phyloP scores from a whole-genome alignment of 2,113 vertebrate species.

The Ptilonorhynchus violaceus region DNA sequence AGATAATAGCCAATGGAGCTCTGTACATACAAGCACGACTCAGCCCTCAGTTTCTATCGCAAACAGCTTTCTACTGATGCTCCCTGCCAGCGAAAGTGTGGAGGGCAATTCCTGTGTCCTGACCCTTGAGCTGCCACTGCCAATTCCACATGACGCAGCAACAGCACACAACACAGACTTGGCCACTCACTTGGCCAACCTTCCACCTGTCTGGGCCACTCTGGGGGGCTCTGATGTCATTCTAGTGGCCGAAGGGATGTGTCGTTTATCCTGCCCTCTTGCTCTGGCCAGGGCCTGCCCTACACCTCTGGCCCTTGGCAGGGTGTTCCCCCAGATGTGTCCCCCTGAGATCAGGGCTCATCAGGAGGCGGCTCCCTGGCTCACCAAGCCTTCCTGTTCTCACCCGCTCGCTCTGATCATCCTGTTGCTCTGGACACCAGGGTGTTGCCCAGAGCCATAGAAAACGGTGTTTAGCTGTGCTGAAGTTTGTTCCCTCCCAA shows the following conservation, averaged over 20 bases:
- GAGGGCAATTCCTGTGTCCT: neutral
- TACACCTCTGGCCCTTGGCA: neutral
- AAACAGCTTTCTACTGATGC: neutral
- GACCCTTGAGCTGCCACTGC: neutral
- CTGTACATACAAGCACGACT: neutral
- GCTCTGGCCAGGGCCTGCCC: neutral
- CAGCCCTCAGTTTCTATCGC: neutral
- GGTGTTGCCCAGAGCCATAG: neutral
- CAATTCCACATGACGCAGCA: neutral
- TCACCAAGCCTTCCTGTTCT: neutral
- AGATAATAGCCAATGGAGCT: neutral
- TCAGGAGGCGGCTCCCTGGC: neutral
- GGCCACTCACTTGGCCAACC: neutral
- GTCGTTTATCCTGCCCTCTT: neutral
- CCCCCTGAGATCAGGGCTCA: neutral
- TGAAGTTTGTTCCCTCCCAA: neutral
- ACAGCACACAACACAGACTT: neutral
- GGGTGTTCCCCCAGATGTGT: accelerated
- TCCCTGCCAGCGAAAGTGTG: neutral
- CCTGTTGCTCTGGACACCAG: neutral
- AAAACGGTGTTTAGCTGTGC: neutral
- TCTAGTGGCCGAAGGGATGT: neutral
- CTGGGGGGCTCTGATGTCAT: neutral
- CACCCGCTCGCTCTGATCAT: neutral
- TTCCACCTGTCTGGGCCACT: neutral